Evolutionary conservation across 1,140 invertebrate genomes (phyloP).

Genomic region (Apis florea): DNA sequence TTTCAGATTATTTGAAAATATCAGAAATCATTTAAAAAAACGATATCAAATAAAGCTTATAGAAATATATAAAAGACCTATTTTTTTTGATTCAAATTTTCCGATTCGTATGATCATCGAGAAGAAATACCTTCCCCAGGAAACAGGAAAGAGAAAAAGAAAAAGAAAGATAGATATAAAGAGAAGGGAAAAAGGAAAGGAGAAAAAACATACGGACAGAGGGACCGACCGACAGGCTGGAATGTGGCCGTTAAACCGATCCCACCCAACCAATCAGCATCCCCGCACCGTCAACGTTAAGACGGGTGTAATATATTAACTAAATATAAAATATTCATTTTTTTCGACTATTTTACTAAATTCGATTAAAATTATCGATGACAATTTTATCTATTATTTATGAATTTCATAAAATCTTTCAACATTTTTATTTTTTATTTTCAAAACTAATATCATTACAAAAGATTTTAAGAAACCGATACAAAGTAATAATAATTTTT

Average conservation of each 20-base stretch:
- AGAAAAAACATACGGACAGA: constrained; percentile 25
- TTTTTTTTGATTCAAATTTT: constrained; percentile 28
- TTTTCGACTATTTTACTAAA: too few species aligned
- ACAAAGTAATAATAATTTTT: too few species aligned
- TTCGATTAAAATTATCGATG: too few species aligned
- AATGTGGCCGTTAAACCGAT: constrained; percentile 64
- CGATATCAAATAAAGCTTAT: too few species aligned
- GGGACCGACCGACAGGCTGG: constrained; percentile 48
- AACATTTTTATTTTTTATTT: too few species aligned
- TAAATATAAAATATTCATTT: too few species aligned
- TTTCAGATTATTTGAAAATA: neutral
- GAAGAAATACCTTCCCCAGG: constrained; percentile 30
- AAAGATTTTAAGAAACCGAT: too few species aligned
- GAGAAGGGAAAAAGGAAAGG: neutral
- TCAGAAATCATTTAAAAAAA: neutral
- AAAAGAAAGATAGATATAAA: neutral
- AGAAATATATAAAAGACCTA: neutral
- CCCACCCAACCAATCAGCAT: constrained; percentile 59
- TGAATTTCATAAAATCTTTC: too few species aligned
- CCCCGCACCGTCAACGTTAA: constrained; percentile 48
- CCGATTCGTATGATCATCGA: constrained; percentile 11
- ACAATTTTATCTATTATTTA: too few species aligned
- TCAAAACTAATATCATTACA: too few species aligned
- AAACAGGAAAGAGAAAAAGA: constrained; percentile 30
- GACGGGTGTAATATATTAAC: constrained; percentile 18